A percentile compares a stretch with the other conserved stretches of the same genome.
Evolutionary conservation across 2,888 invertebrate species (phyloP).

Genomic region (Alitta virens): DNA sequence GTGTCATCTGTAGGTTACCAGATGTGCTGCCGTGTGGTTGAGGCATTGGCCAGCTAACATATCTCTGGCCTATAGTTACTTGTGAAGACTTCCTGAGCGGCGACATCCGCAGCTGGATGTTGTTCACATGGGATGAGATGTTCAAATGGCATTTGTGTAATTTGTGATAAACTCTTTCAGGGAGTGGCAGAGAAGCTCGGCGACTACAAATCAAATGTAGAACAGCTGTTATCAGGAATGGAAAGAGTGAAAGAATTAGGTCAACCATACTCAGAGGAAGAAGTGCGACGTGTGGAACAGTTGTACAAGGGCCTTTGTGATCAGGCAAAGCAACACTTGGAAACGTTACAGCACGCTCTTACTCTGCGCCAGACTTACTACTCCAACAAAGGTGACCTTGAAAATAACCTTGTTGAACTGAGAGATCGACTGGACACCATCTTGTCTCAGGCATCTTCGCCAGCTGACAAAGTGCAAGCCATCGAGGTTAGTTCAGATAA

Average conservation of each 20-base stretch:
- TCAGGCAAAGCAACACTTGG: conserved; percentile 73
- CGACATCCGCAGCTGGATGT: too few species aligned
- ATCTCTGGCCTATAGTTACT: too few species aligned
- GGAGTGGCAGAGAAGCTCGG: conserved; percentile 46
- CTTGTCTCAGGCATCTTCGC: too few species aligned
- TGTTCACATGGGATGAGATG: too few species aligned
- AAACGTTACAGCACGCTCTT: conserved; percentile 69
- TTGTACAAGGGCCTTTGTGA: conserved; percentile 14
- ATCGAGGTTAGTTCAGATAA: too few species aligned
- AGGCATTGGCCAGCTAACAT: too few species aligned
- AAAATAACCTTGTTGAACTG: conserved; percentile 25
- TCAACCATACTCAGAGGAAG: conserved; percentile 44
- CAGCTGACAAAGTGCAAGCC: too few species aligned
- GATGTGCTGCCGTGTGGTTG: too few species aligned
- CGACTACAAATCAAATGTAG: conserved; percentile 37
- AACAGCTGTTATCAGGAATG: conserved; percentile 35
- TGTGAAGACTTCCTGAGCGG: too few species aligned
- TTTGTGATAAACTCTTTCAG: neutral
- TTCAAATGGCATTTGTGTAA: neutral
- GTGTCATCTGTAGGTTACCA: too few species aligned
- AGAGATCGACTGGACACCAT: too few species aligned
- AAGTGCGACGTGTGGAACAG: conserved; percentile 7
- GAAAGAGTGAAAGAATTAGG: conserved; percentile 67
- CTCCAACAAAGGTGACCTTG: conserved; percentile 58
- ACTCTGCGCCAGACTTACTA: conserved; percentile 84